Percentiles rank a stretch among this genome's conserved stretches.
Conservation (phyloP, 2,113 vertebrate genomes). For the Amphiprion ocellaris region DNA sequence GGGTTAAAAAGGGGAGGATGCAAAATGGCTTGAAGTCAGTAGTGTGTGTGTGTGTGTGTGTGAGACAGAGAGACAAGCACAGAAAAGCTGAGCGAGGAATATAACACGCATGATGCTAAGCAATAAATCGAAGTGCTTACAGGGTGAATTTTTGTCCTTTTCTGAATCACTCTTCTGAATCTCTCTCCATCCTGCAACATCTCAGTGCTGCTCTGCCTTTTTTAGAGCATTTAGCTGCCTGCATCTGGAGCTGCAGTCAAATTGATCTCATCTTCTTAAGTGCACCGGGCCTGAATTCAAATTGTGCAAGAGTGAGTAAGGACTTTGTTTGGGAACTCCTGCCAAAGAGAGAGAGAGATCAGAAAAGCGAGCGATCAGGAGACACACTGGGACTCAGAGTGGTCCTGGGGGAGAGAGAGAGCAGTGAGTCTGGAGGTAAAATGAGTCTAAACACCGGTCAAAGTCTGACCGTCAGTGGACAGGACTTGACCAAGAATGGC, state of each 20-base stretch:
- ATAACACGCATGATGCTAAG: constrained; percentile 15
- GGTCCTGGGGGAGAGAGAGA: constrained; percentile 24
- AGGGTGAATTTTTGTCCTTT: not conserved
- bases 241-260: constrained; percentile 37
- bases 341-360: constrained; percentile 8
- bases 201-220: not conserved
- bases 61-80: constrained; percentile 15
- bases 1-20: constrained; percentile 73
- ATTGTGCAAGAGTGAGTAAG: constrained; percentile 36
- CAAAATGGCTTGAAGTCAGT: constrained; percentile 58
- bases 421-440: constrained; percentile 25
- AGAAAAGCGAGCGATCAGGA: constrained; percentile 1
- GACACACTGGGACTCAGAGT: constrained; percentile 45
- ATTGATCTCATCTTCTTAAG: constrained; percentile 35
- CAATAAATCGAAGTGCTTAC: constrained; percentile 8
- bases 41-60: constrained; percentile 30
- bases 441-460: constrained; percentile 70
- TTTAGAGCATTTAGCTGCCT: constrained; percentile 7
- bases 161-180: not conserved
- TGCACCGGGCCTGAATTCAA: constrained; percentile 42
- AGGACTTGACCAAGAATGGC: constrained; percentile 52
- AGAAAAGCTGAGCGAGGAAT: constrained; percentile 25
- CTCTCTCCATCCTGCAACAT: constrained; percentile 24
- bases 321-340: constrained; percentile 34
- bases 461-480: constrained; percentile 55